phyloP scores from a whole-genome alignment of 2,113 vertebrate genomes.

The Apodemus speciosus region DNA sequence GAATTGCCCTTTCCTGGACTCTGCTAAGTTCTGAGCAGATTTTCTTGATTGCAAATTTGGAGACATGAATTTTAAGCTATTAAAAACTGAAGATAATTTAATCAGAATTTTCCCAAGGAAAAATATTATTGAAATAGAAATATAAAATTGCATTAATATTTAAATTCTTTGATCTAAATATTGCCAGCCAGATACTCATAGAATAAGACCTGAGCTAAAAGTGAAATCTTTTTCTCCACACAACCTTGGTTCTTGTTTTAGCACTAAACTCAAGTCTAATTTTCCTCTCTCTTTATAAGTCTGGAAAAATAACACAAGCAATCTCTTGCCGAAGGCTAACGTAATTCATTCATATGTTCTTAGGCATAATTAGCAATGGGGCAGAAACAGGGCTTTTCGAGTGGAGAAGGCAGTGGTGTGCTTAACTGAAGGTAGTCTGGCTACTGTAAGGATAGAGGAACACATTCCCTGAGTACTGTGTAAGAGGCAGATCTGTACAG shows the following conservation, averaged over 20 bases:
- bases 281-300: not conserved
- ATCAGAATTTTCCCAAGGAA: constrained; percentile 32
- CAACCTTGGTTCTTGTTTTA: constrained; percentile 2
- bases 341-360: not conserved
- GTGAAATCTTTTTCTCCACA: not conserved
- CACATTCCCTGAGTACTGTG: not conserved
- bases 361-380: not conserved
- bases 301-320: not conserved
- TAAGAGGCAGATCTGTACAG: not conserved
- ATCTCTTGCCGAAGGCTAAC: not conserved
- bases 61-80: constrained; percentile 59
- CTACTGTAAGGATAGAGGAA: not conserved
- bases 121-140: constrained; percentile 44
- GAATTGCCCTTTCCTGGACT: not conserved
- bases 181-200: not conserved
- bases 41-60: constrained; percentile 57
- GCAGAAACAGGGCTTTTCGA: not conserved
- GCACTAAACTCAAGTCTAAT: not conserved
- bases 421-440: not conserved
- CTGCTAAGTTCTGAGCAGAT: constrained; percentile 4
- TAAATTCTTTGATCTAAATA: constrained; percentile 29
- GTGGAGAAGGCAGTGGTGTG: not conserved
- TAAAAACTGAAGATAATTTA: not conserved
- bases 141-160: constrained; percentile 7
- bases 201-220: constrained; percentile 10